These are phyloP conservation scores for Drosophila pseudoananassae DNA, from an alignment of 1,140 invertebrate species.

Conservation along the genomic window DNA sequence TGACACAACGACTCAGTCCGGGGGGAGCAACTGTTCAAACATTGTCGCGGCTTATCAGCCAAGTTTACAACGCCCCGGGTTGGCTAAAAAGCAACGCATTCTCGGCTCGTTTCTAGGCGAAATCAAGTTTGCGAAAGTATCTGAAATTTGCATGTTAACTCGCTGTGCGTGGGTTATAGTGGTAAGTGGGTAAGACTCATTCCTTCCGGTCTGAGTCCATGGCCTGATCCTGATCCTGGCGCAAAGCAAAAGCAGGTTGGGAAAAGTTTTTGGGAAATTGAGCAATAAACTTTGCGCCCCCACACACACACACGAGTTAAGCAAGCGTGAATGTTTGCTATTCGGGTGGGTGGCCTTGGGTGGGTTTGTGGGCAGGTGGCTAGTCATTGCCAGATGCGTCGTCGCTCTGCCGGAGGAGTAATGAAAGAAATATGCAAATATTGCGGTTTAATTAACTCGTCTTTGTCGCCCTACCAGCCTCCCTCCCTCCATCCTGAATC, in stretches of 20 bases:
- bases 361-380: not conserved
- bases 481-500: conserved; percentile 14
- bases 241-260: conserved; percentile 45
- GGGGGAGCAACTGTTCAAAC: conserved; percentile 60
- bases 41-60: conserved; percentile 68
- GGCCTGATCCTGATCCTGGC: conserved; percentile 12
- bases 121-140: conserved; percentile 73
- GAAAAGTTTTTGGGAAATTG: conserved; percentile 75
- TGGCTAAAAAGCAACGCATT: conserved; percentile 36
- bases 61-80: conserved; percentile 49
- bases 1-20: conserved; percentile 16
- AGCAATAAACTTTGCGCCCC: conserved; percentile 72
- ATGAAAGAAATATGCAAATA: conserved; percentile 77
- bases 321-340: conserved; percentile 48
- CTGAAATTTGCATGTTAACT: conserved; percentile 78
- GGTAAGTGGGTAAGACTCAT: conserved; percentile 11
- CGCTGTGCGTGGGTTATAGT: conserved; percentile 64
- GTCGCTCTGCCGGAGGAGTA: conserved; percentile 26
- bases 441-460: conserved; percentile 79
- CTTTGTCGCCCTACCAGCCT: conserved; percentile 10
- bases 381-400: conserved; percentile 37
- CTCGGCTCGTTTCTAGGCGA: conserved; percentile 6
- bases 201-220: no score
- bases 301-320: conserved; percentile 35
- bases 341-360: conserved; percentile 9